Percentiles rank a stretch among this genome's conserved stretches.
Conservation (phyloP, 2,113 vertebrate genomes). For the Tachysurus fulvidraco region DNA sequence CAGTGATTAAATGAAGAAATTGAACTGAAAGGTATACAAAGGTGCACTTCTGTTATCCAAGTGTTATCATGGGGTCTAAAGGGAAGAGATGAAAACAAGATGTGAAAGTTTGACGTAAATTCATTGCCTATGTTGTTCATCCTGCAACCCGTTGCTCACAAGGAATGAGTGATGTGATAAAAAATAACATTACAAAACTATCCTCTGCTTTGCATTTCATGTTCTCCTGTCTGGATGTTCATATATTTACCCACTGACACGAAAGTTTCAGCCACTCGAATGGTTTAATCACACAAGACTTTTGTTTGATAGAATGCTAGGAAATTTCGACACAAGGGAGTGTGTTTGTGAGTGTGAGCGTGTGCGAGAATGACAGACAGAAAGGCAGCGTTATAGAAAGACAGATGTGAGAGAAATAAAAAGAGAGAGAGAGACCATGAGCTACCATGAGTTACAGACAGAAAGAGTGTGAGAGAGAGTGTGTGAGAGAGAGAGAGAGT, state of each 20-base stretch:
- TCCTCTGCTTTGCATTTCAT: not conserved
- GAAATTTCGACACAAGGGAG: not conserved
- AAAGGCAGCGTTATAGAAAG: not conserved
- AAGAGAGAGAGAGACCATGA: not conserved
- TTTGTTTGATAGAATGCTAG: not conserved
- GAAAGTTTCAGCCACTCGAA: not conserved
- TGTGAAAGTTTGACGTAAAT: not conserved
- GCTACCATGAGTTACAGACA: not conserved
- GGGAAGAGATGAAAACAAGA: not conserved
- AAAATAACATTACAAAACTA: not conserved
- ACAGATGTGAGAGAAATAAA: not conserved
- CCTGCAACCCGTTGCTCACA: not conserved
- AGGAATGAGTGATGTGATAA: slow-evolving; percentile 24
- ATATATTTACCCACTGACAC: not conserved
- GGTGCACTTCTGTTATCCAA: not conserved
- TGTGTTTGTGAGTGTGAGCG: not conserved
- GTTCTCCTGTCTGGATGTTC: not conserved
- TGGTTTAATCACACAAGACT: not conserved
- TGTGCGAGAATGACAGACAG: not conserved
- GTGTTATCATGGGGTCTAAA: not conserved
- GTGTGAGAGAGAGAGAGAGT: not conserved
- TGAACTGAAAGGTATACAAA: not conserved
- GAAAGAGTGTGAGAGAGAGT: not conserved
- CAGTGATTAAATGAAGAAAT: not conserved
- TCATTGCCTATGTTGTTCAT: not conserved